Percentiles rank a stretch among this genome's conserved stretches.
Evolutionary conservation across 1,140 invertebrate species (phyloP).

Genomic region (Apis florea): DNA sequence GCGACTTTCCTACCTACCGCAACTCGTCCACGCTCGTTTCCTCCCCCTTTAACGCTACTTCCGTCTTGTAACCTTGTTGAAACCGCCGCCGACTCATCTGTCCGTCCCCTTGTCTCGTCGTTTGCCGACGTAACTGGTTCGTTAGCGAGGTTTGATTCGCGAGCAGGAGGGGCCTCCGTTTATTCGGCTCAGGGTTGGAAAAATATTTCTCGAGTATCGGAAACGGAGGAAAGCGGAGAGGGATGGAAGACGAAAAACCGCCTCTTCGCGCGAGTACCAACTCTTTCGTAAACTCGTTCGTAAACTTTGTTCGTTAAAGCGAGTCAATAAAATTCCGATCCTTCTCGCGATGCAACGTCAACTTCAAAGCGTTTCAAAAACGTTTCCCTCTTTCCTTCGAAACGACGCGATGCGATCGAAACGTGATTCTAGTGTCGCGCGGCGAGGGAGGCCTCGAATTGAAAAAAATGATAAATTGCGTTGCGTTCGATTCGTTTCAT

Average conservation of each 20-base stretch:
- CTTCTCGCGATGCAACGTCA: not conserved
- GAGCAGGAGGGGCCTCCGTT: not conserved
- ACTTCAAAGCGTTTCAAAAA: not conserved
- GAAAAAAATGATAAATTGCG: not conserved
- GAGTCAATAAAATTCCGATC: slow-evolving; percentile 18
- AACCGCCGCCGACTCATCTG: slow-evolving; percentile 35
- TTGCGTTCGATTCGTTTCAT: not conserved
- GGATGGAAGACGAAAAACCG: not conserved
- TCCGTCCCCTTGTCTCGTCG: slow-evolving; percentile 32
- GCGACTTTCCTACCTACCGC: no score
- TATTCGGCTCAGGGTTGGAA: not conserved
- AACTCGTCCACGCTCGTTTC: slow-evolving; percentile 15
- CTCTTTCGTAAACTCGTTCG: slow-evolving; percentile 3
- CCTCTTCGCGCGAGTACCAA: slow-evolving; percentile 13
- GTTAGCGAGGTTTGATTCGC: slow-evolving; percentile 43
- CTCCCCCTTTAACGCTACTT: slow-evolving; percentile 38
- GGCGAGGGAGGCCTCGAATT: not conserved
- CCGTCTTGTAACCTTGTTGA: slow-evolving; percentile 40
- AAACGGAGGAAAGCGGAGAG: no score
- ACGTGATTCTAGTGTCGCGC: not conserved
- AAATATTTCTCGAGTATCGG: slow-evolving; percentile 6
- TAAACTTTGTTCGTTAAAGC: slow-evolving; percentile 22
- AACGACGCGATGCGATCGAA: not conserved
- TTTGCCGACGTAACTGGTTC: slow-evolving; percentile 47
- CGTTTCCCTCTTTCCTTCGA: not conserved